A percentile compares a stretch with the other conserved stretches of the same genome.
phyloP scores from a whole-genome alignment of 92 coral and sea anemone species.

The Phenganax marumi region DNA sequence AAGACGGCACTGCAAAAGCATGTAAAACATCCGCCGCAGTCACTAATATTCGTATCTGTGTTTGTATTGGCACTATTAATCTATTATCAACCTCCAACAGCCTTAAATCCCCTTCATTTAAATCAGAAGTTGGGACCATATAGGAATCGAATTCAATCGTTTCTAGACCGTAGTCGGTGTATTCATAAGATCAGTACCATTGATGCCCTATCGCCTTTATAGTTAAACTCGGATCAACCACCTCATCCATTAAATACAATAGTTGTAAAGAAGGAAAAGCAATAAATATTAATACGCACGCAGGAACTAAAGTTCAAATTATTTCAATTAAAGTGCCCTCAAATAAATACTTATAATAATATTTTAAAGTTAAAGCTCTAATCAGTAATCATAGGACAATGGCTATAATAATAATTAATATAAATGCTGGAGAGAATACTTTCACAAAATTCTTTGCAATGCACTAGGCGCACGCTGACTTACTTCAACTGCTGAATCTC shows the following conservation, averaged over 20 bases:
- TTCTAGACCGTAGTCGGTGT: slow-evolving; percentile 63
- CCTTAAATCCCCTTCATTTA: slow-evolving; percentile 65
- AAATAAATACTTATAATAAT: slow-evolving; percentile 69
- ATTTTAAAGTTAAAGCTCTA: slow-evolving; percentile 66
- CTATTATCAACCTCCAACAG: slow-evolving; percentile 55
- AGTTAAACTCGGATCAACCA: slow-evolving; percentile 70
- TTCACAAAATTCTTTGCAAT: no score
- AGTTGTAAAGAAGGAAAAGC: slow-evolving; percentile 83
- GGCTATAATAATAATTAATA: slow-evolving; percentile 48
- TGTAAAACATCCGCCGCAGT: slow-evolving; percentile 83
- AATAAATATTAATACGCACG: slow-evolving; percentile 72
- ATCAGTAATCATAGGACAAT: slow-evolving; percentile 57
- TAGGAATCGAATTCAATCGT: slow-evolving; percentile 81
- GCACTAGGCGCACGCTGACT: not conserved
- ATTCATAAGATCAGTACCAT: slow-evolving; percentile 86
- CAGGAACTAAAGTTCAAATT: slow-evolving; percentile 79
- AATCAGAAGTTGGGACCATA: slow-evolving; percentile 72
- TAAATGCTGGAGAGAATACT: not conserved
- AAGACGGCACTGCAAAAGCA: slow-evolving; percentile 76
- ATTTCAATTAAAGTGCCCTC: slow-evolving; percentile 78
- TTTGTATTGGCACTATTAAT: slow-evolving; percentile 64
- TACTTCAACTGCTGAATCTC: slow-evolving; percentile 88
- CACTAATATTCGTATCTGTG: slow-evolving; percentile 70
- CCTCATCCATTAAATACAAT: slow-evolving; percentile 83
- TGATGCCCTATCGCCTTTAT: slow-evolving; percentile 83